A percentile compares a stretch with the other conserved stretches of the same genome.
Conservation (phyloP, 2,888 invertebrate species). For the Synanthedon vespiformis region DNA sequence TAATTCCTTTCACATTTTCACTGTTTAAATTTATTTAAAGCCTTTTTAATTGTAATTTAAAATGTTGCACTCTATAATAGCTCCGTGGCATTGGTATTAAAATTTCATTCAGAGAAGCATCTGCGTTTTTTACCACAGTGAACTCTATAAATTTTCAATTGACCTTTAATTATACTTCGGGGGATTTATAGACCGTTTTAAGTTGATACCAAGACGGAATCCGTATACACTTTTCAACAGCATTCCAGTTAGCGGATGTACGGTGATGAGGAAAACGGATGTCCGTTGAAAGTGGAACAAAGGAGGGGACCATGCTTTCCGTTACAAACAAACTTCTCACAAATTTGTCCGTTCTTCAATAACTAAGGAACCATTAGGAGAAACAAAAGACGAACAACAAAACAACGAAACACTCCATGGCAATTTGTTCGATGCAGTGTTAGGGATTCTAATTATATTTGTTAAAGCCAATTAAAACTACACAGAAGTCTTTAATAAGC, state of each 20-base stretch:
- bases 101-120: not conserved
- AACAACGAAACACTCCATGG: not conserved
- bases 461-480: not conserved
- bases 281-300: conserved; percentile 19
- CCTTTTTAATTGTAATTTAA: no score
- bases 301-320: conserved; percentile 10
- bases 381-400: not conserved
- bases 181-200: no score
- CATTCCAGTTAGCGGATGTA: conserved; percentile 15
- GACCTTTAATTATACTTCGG: no score
- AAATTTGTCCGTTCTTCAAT: conserved; percentile 1
- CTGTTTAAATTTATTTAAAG: no score
- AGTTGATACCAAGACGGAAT: no score
- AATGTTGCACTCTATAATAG: no score
- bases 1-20: no score
- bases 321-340: conserved; percentile 2
- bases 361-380: not conserved
- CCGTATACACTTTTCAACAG: conserved; percentile 8
- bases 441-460: not conserved
- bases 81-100: not conserved
- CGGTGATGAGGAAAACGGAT: conserved; percentile 21
- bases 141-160: no score
- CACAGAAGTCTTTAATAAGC: not conserved
- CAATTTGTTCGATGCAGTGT: not conserved
- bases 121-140: not conserved